Conservation (phyloP, 2,113 vertebrate genomes). For the Tragelaphus imberbis region DNA sequence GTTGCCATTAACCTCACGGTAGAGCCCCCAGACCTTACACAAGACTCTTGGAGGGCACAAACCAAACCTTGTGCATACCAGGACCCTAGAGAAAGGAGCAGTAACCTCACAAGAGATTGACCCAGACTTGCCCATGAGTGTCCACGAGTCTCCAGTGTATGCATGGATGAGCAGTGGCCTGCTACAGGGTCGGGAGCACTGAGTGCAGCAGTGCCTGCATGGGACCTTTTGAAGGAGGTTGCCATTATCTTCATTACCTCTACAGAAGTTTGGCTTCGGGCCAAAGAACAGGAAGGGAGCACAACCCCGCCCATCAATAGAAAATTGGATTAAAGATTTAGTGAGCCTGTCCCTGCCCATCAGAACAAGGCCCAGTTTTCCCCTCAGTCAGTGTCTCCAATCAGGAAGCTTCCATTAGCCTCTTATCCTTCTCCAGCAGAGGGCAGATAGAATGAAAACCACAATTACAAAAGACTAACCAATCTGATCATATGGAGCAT, state of each 20-base stretch:
- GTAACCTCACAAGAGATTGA: background rate
- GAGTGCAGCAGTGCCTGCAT: background rate
- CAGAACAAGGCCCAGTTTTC: background rate
- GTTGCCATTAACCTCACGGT: background rate
- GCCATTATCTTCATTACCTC: background rate
- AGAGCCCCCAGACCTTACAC: background rate
- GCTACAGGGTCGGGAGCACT: accelerated
- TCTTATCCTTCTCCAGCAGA: background rate
- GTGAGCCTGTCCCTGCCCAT: background rate
- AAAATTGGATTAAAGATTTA: background rate
- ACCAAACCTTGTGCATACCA: background rate
- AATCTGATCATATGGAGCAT: background rate
- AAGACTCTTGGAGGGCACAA: background rate
- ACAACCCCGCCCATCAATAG: background rate
- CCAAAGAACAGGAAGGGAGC: background rate
- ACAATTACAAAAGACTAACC: background rate
- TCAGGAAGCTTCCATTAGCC: background rate
- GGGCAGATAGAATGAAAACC: background rate
- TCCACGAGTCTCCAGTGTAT: background rate
- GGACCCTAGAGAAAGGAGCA: background rate
- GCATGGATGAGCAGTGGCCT: background rate
- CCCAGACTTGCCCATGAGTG: background rate
- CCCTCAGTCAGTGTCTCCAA: background rate
- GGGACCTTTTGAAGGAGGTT: background rate
- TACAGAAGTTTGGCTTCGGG: background rate